Conservation (phyloP, 2,888 invertebrate species). For the Archaeoteleia sp. region DNA sequence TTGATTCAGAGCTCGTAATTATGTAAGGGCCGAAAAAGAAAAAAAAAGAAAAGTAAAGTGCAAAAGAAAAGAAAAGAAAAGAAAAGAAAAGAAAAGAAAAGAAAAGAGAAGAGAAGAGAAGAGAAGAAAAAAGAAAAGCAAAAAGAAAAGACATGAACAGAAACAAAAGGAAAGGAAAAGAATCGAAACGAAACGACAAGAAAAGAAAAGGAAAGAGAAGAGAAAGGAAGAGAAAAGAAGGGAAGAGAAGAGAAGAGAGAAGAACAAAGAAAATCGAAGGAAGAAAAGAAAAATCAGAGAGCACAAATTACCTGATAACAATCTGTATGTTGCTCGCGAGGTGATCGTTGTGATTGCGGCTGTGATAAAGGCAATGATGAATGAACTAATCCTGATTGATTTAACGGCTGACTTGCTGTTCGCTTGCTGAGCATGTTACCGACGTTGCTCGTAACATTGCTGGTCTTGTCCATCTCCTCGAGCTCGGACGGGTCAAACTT, state of each 20-base stretch:
- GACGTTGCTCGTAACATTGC: slow-evolving; percentile 72
- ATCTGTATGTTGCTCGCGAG: slow-evolving; percentile 64
- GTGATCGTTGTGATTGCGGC: slow-evolving; percentile 60
- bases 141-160: too few species aligned
- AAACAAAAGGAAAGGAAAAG: slow-evolving; percentile 4
- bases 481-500: slow-evolving; percentile 88
- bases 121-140: too few species aligned
- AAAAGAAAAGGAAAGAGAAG: neutral
- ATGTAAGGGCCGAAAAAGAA: too few species aligned
- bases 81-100: too few species aligned
- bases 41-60: too few species aligned
- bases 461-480: slow-evolving; percentile 80
- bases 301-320: slow-evolving; percentile 62
- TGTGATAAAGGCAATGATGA: slow-evolving; percentile 57
- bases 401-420: slow-evolving; percentile 59
- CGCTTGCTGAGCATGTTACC: slow-evolving; percentile 71
- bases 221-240: too few species aligned
- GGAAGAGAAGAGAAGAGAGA: neutral
- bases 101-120: too few species aligned
- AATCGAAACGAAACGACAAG: too few species aligned
- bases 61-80: too few species aligned
- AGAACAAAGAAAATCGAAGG: neutral
- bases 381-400: slow-evolving; percentile 61
- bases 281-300: neutral
- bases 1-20: too few species aligned